These are phyloP conservation scores for Archivesica marissinica DNA, from an alignment of 1,140 invertebrate species.

Conservation along the genomic window DNA sequence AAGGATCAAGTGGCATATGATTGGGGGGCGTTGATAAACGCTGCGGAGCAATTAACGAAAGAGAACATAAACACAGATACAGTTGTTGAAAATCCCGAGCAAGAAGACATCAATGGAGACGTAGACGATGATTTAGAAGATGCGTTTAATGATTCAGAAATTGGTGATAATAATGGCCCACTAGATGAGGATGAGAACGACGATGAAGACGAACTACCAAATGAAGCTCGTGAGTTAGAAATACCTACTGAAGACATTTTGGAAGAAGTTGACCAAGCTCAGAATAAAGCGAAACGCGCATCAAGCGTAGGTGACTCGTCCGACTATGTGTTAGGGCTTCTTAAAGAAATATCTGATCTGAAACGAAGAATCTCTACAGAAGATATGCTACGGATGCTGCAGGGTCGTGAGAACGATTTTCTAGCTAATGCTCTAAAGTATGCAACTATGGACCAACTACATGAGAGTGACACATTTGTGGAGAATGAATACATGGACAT, in stretches of 20 bases:
- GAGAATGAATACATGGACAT: slow-evolving; percentile 52
- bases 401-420: slow-evolving; percentile 52
- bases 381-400: slow-evolving; percentile 25
- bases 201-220: not conserved
- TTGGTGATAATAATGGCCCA: not conserved
- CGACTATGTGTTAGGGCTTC: slow-evolving; percentile 5
- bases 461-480: slow-evolving; percentile 9
- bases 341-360: slow-evolving; percentile 33
- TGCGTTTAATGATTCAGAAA: not conserved
- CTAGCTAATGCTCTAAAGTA: slow-evolving; percentile 48
- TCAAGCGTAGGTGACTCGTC: not conserved
- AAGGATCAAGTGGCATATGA: slow-evolving; percentile 4
- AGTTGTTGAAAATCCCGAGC: not conserved
- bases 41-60: not conserved
- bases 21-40: slow-evolving; percentile 10
- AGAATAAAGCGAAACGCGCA: slow-evolving; percentile 54
- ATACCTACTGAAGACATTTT: not conserved
- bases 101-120: not conserved
- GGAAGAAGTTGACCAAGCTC: not conserved
- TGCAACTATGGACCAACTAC: slow-evolving; percentile 46
- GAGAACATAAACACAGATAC: not conserved
- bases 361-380: slow-evolving; percentile 35
- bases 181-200: not conserved
- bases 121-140: not conserved
- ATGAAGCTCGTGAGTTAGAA: not conserved